Evolutionary conservation across 2,888 invertebrate genomes (phyloP).

Genomic region (Eupelmus urozonus): DNA sequence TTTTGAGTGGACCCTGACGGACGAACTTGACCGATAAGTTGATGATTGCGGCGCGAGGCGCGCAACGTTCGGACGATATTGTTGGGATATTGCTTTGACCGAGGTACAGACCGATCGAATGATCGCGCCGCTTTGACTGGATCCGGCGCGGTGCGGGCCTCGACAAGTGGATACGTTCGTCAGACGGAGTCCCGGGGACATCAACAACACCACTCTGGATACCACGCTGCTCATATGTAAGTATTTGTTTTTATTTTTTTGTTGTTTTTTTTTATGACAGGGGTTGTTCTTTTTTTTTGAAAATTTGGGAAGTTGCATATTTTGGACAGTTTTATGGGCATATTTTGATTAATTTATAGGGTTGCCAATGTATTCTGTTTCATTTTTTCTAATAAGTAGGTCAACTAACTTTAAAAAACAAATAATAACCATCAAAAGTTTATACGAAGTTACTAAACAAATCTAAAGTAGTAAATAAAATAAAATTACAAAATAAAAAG

Average conservation of each 20-base stretch:
- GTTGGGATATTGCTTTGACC: not conserved
- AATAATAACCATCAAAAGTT: too few relatives aligned
- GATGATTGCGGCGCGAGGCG: not conserved
- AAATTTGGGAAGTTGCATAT: not conserved
- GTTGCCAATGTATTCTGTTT: too few relatives aligned
- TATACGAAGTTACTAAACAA: too few relatives aligned
- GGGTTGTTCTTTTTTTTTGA: not conserved
- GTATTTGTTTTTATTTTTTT: slow-evolving; percentile 58
- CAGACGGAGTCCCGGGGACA: slow-evolving; percentile 71
- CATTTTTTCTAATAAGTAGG: too few relatives aligned
- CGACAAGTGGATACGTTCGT: slow-evolving; percentile 23
- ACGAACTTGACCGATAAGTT: slow-evolving; percentile 34
- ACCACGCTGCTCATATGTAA: slow-evolving; percentile 76
- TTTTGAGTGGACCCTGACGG: slow-evolving; percentile 36
- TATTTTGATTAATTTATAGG: not conserved
- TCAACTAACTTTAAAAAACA: too few relatives aligned
- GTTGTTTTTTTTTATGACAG: slow-evolving; percentile 16
- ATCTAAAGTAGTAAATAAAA: not conserved
- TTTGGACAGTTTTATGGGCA: not conserved
- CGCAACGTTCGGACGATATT: slow-evolving; percentile 15
- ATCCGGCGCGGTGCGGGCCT: slow-evolving; percentile 3
- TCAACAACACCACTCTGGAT: slow-evolving; percentile 73
- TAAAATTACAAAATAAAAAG: too few relatives aligned
- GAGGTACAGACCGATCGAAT: slow-evolving; percentile 10
- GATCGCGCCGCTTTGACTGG: slow-evolving; percentile 21